phyloP scores from a whole-genome alignment of 2,113 vertebrate genomes.

The Forbesichthys papilliferus region DNA sequence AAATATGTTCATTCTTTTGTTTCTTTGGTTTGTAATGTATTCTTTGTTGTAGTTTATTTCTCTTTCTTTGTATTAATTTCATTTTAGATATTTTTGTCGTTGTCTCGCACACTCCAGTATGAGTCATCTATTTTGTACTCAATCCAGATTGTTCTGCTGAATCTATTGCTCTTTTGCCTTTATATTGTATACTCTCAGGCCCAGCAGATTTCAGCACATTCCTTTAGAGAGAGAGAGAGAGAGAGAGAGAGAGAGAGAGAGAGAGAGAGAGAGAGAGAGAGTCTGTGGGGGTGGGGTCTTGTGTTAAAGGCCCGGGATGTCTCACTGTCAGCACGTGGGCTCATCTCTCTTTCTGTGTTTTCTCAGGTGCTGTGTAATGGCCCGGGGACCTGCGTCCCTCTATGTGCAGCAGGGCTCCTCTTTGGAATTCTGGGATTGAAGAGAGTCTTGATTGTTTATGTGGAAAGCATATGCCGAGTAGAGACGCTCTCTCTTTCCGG shows the following conservation, averaged over 20 bases:
- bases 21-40: neutral
- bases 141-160: neutral
- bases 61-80: neutral
- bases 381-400: constrained; percentile 92
- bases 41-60: neutral
- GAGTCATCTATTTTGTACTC: neutral
- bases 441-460: constrained; percentile 87
- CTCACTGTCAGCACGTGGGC: neutral
- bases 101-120: neutral
- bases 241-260: too few species aligned
- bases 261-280: too few species aligned
- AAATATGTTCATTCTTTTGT: neutral
- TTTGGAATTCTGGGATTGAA: constrained; percentile 87
- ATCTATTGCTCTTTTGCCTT: neutral
- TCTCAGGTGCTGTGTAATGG: constrained; percentile 95
- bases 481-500: constrained; percentile 90
- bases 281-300: neutral
- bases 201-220: constrained; percentile 23
- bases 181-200: constrained; percentile 3
- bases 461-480: constrained; percentile 94
- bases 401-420: constrained; percentile 85
- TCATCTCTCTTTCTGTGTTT: constrained; percentile 39
- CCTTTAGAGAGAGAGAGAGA: too few species aligned
- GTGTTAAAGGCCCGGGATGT: neutral
- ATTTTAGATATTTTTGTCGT: neutral